Evolutionary conservation across 2,888 invertebrate species (phyloP), one percentile per base, ranked within the genome.

Genomic region (Octonoba sinensis): DNA sequence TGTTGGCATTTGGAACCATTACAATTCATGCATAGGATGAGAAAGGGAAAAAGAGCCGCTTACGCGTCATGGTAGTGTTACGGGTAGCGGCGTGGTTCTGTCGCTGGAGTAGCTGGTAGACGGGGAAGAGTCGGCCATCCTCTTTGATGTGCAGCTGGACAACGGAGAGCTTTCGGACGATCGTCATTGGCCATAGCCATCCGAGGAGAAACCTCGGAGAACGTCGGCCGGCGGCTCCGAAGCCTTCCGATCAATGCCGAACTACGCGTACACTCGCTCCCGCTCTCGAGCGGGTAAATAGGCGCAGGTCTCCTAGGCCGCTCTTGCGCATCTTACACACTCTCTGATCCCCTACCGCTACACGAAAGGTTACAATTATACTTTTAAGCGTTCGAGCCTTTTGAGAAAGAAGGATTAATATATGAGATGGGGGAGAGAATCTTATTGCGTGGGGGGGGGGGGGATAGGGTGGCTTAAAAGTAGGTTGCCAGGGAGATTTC

Each of bases 141-240:
- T 82, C 82, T 59, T 75, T 74, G 71, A 82, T 82, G 75, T 82
- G 82, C 54, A 82, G 71, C 82, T 82, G 82, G 71, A 82, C 82
- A 49, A 82, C 82, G 70, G 82, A 82, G 82, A 82, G 82, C 46
- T 75, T 82, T 65, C 82, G 70, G 65, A 75, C 74, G 82, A 82
- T 75, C 70, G 82, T 82, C 82, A 82, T 82, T 71, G 75, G 82
- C 79, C 79, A 81, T 81, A 73, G 79, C 73, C 79, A 60, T 44
- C 79, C 79, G 67, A 60, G 72, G 72, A 72, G 62, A 54, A 46
- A 56, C 72, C 67, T 66, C 62, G 69, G 70, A 18, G 57, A 65
- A 57, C 65, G 46, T 49, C 76, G 76, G 67, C 62, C 76, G 69
- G 60, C 60, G 76, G 76, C 69, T 51, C 20, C 62, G 57, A 56